Evolutionary conservation across 2,113 vertebrate genomes (phyloP), one percentile per base, ranked within the genome.

Genomic region (Pagrus major): DNA sequence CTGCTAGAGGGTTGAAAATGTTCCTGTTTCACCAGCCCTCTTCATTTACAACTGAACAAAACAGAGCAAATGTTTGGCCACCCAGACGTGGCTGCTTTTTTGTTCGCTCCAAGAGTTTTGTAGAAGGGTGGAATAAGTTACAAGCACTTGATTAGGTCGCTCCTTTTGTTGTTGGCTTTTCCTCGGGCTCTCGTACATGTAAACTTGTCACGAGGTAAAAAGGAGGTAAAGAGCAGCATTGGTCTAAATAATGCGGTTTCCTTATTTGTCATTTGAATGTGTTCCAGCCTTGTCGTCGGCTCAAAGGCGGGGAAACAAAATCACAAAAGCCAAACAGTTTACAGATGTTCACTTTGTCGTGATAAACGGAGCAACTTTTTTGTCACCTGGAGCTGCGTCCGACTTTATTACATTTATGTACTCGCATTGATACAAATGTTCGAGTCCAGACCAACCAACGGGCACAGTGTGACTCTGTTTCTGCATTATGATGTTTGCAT

Each of bases 61-160:
- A 25, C 63, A 74, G 51, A 58, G 23, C 12, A 16, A 55, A 37
- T 20, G 29, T 49, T 47, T 60, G 39, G 16, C 18, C 16, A 18
- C 27, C 20, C 23, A 15, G 1, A 35, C 20, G 37, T 21, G 9
- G 55, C 54, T 25, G 39, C 27, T 55, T 46, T 42, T 35, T 33
- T 66, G 29, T 61, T 47, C 60, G 20, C 78, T 78, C 58, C 27
- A 55, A 51, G 47, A 58, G 31, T 77, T 47, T 56, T 55, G 10
- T 18, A 47, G 21, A 29, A 31, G n/a, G 21, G 47, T 29, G 12
- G 18, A n/a, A 44, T 70, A 33, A 44, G 18, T 20, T 60, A 33
- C 2, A 18, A 63, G 76, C 65, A 78, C 71, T 86, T 84, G 60
- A 80, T 89, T 56, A 41, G 76, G 27, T 83, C 72, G 78, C 66